These are phyloP conservation scores for Coenobita brevimanus DNA, from an alignment of 1,140 invertebrate genomes.

Conservation along the genomic window DNA sequence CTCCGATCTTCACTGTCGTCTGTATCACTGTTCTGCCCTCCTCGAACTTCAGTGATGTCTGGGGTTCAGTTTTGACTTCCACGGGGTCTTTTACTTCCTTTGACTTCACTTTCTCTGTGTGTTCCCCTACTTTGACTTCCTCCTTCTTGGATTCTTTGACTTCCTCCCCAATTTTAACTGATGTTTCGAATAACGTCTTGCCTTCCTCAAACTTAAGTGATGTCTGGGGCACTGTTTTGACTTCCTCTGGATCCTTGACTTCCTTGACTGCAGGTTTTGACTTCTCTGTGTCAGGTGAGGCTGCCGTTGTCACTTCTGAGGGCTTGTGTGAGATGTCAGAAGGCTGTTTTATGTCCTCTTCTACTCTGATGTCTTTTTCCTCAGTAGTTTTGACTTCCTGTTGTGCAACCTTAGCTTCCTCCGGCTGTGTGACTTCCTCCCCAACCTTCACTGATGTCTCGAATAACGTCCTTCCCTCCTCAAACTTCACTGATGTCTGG, in stretches of 20 bases:
- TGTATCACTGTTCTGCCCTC: constrained; percentile 13
- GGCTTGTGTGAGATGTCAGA: too few relatives aligned
- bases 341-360: too few relatives aligned
- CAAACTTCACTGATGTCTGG: constrained; percentile 4
- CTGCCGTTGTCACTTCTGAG: too few relatives aligned
- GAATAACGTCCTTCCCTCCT: constrained; percentile 14
- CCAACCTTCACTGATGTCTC: constrained; percentile 26
- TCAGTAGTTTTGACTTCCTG: not conserved
- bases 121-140: not conserved
- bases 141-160: not conserved
- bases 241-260: constrained; percentile 21
- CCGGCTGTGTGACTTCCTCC: not conserved
- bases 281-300: too few relatives aligned
- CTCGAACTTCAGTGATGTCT: constrained; percentile 5
- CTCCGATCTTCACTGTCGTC: constrained; percentile 21
- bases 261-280: not conserved
- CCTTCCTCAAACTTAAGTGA: not conserved
- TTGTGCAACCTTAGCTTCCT: not conserved
- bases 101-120: not conserved
- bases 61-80: constrained; percentile 12
- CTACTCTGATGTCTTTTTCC: not conserved
- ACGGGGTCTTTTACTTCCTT: not conserved
- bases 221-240: constrained; percentile 13
- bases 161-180: constrained; percentile 11
- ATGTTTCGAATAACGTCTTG: constrained; percentile 14